phyloP scores from a whole-genome alignment of 2,113 vertebrate species.

The Thermophis baileyi region DNA sequence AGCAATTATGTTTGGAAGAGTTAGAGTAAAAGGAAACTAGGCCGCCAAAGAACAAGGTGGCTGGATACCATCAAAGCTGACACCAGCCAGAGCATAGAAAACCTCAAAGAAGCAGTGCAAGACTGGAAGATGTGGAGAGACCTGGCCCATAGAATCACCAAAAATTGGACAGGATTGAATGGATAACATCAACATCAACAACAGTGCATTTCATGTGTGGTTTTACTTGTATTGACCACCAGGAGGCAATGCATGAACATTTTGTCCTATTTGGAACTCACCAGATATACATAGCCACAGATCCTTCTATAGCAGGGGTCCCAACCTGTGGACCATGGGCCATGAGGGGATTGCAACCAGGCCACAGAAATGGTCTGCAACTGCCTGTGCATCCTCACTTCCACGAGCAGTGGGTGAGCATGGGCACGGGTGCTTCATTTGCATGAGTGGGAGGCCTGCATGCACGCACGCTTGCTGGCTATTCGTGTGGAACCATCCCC shows the following conservation, averaged over 20 bases:
- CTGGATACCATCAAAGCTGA: background rate
- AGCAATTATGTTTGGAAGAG: too few relatives aligned
- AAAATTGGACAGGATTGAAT: background rate
- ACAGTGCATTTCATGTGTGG: background rate
- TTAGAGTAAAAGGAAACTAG: background rate
- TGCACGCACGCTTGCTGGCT: rapidly evolving
- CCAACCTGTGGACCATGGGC: background rate
- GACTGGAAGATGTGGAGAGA: background rate
- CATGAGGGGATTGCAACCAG: background rate
- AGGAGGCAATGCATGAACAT: background rate
- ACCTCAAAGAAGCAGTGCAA: background rate
- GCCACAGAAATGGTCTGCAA: background rate
- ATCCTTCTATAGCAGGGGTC: background rate
- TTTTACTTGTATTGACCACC: background rate
- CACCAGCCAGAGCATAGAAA: background rate
- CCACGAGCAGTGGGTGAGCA: background rate
- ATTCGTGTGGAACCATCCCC: background rate
- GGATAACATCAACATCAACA: background rate
- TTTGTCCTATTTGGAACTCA: background rate
- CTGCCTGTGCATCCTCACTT: background rate
- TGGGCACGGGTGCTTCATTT: background rate
- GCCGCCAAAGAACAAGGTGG: background rate
- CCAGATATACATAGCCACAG: background rate
- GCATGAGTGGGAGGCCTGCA: background rate
- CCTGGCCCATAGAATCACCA: background rate